Base-by-base conservation (phyloP, 2,888 invertebrate genomes). In the Torymus auratus region DNA sequence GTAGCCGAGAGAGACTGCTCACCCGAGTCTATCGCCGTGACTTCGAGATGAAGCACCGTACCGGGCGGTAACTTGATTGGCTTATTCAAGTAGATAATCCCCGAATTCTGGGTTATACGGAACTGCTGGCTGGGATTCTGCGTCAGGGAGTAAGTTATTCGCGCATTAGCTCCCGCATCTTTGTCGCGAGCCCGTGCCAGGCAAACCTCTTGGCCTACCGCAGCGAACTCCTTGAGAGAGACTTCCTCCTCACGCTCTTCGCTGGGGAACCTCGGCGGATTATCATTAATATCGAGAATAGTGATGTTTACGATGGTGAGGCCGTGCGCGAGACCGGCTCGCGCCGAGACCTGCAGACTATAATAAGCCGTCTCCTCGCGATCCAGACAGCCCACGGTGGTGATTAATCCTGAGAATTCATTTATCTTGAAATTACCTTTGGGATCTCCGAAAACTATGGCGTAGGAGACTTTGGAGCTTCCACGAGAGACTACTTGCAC, bases 191-290 rank as follows among this genome's bases (percentile, higher is more conserved):
- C 98, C 87, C 96, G 93, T 0, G 97, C 96, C 84, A 97, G 93
- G 91, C 96, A 97, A 53, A 98, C 95, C 91, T 98, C 97, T 91
- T 97, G 97, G 0, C 98, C 98, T 55, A 98, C 96, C 20, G 98
- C 98, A 85, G 96, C 95, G 89, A 98, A 97, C 92, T 98, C 98
- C 15, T 94, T 93, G 79, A 98, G 92, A 82, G 93, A 93, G 65
- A 97, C 94, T 90, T 96, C 95, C 88, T 96, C 96, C 0, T 87
- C 87, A 1, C 86, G 84, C 86, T 94, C 95, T 83, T 95, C 96
- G 86, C 94, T 94, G 23, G 94, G 93, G 90, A 97, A 97, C 83
- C 94, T 92, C 3, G 99, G 99, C 77, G 95, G 94, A 90, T 98
- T 98, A 91, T 99, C 98, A 91, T 99, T 99, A 4, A 97, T 92